Evolutionary conservation across 2,113 vertebrate species (phyloP), one percentile per base, ranked within the genome.

Genomic region (Xenotilapia leptura): DNA sequence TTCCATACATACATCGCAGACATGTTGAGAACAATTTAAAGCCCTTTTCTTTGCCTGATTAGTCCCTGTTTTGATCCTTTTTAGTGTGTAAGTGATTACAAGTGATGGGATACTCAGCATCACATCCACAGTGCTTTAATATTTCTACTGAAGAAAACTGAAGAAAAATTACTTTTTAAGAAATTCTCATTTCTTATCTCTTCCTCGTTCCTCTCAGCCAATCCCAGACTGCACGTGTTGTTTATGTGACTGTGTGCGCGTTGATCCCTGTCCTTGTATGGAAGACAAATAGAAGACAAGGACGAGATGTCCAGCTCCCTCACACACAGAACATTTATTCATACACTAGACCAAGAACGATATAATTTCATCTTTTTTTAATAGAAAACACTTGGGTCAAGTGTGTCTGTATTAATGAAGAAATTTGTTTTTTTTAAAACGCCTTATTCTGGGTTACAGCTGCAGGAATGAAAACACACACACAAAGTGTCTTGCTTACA

Each of bases 401-500:
- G 9, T 45, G 55, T 26, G 83, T 60, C 28, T 77, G 47, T 54
- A 42, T 56, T 49, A 77, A 51, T 77, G 73, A 51, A 77, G 73
- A 77, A 11, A 77, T 77, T 17, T 1, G 2, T 3, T 33, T 17
- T 4, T 11, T 7, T 28, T 19, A 9, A 88, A 87, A 26, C 4
- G 26, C 89, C 82, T 90, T 88, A 54, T 88, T 91, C 83, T 90
- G 88, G 83, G 89, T 88, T 89, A 89, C 86, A 93, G 80, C 85
- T 88, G 89, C 83, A 19, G 62, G 83, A 54, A 88, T 80, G 40
- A 86, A 89, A 79, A 87, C 82, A 88, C 42, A 75, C 40, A 70
- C 68, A 73, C 13, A 73, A 73, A 84, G 15, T 40, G 9, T 86
- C 84, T 80, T 51, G 75, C 40, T 36, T 73, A 47, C 38, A 73